These are phyloP conservation scores for Coptodon bakossiorum DNA, from an alignment of 2,113 vertebrate genomes.

Conservation along the genomic window DNA sequence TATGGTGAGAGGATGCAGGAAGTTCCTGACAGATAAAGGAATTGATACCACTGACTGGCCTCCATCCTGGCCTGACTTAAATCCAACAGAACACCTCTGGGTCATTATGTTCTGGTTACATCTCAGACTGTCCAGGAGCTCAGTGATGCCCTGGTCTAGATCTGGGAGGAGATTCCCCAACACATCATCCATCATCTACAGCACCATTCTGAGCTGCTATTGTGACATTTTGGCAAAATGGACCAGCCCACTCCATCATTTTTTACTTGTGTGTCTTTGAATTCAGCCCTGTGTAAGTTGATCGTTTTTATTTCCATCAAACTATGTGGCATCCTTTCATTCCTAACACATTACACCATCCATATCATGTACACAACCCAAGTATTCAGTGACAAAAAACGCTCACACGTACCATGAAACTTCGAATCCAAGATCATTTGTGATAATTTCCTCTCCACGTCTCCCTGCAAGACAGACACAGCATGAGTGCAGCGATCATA, in stretches of 20 bases:
- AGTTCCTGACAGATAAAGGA: background rate
- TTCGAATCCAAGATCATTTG: slow-evolving; percentile 98
- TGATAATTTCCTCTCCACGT: slow-evolving; percentile 94
- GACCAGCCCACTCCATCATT: background rate
- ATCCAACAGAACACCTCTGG: background rate
- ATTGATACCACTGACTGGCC: background rate
- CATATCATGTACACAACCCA: background rate
- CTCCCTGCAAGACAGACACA: slow-evolving; percentile 68
- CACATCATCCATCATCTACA: background rate
- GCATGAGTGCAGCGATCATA: background rate
- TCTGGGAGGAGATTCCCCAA: background rate
- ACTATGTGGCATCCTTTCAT: background rate
- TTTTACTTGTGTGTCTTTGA: background rate
- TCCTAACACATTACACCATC: background rate
- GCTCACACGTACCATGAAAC: slow-evolving; percentile 80
- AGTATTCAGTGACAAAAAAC: background rate
- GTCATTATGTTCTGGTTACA: background rate
- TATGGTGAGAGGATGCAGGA: background rate
- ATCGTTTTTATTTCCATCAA: background rate
- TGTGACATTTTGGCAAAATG: background rate
- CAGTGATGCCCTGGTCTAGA: background rate
- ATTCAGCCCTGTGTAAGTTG: background rate
- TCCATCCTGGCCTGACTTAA: background rate
- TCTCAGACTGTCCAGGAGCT: background rate
- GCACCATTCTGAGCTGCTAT: background rate